A percentile compares a stretch with the other conserved stretches of the same genome.
These are phyloP conservation scores for Oxytorus armatus DNA, from an alignment of 2,888 invertebrate genomes.

Conservation along the genomic window DNA sequence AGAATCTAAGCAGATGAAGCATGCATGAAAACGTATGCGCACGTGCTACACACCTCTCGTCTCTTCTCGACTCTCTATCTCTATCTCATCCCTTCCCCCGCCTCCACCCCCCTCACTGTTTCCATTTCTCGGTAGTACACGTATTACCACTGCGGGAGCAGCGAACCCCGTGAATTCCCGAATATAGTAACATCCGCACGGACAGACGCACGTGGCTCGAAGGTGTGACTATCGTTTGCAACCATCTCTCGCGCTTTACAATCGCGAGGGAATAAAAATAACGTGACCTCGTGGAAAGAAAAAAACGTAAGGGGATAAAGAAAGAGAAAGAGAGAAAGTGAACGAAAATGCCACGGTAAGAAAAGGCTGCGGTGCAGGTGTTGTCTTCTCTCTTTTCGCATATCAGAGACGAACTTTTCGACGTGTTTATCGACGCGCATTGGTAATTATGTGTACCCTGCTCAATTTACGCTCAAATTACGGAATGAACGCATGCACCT, in stretches of 20 bases:
- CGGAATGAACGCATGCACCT: background rate
- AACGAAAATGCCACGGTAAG: background rate
- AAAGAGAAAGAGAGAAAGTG: background rate
- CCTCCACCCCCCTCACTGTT: constrained; percentile 20
- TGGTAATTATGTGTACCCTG: constrained; percentile 52
- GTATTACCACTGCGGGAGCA: background rate
- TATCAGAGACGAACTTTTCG: constrained; percentile 2
- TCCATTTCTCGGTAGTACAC: background rate
- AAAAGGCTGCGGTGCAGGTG: too few species aligned
- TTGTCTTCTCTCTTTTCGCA: constrained; percentile 4
- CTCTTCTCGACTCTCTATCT: constrained; percentile 7
- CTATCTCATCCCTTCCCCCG: constrained; percentile 4
- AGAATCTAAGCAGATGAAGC: constrained; percentile 64
- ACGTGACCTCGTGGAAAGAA: background rate
- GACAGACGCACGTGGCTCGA: background rate
- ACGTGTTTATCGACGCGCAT: constrained; percentile 23
- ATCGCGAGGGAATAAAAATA: background rate
- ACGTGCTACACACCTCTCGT: constrained; percentile 38
- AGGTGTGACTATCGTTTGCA: background rate
- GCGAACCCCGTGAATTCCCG: background rate
- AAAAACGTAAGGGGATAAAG: background rate
- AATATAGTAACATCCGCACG: constrained; percentile 11
- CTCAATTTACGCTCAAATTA: constrained; percentile 44
- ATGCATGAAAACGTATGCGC: constrained; percentile 64
- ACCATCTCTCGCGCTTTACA: background rate